Evolutionary conservation across 2,113 vertebrate species (phyloP).

Genomic region (Cyphomyrus plagiostoma): DNA sequence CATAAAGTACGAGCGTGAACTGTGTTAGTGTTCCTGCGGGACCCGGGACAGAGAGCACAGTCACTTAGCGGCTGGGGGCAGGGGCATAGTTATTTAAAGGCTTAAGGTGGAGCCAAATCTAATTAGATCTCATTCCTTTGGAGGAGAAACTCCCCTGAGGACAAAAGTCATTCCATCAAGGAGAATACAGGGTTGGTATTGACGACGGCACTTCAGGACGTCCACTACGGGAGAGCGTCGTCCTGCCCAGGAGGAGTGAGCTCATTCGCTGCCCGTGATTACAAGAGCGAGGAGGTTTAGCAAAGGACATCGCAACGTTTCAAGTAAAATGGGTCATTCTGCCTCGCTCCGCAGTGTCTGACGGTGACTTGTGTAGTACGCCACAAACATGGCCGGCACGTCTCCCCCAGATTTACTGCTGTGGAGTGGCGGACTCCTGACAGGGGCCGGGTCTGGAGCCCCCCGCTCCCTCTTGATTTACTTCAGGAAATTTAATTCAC

Average conservation of each 20-base stretch:
- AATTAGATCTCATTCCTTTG: conserved; percentile 17
- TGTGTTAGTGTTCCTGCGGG: conserved; percentile 83
- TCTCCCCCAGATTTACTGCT: conserved; percentile 21
- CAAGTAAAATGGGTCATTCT: background rate
- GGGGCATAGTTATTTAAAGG: conserved; percentile 6
- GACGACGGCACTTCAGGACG: background rate
- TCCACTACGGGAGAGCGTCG: background rate
- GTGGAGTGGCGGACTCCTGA: background rate
- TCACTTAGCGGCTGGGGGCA: background rate
- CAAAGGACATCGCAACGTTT: background rate
- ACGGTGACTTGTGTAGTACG: background rate
- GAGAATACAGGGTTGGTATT: conserved; percentile 7
- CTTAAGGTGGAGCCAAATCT: conserved; percentile 17
- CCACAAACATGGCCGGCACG: background rate
- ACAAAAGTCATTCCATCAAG: conserved; percentile 12
- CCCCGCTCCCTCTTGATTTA: conserved; percentile 29
- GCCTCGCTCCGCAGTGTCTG: background rate
- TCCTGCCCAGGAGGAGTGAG: background rate
- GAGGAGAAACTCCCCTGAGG: conserved; percentile 5
- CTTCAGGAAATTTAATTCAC: conserved; percentile 35
- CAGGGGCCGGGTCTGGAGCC: background rate
- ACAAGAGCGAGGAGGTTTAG: background rate
- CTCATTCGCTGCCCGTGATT: background rate
- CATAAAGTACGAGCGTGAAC: conserved; percentile 84
- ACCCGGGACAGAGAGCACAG: conserved; percentile 9